Conservation (phyloP, 1,140 invertebrate species). For the Brachionus angularis region DNA sequence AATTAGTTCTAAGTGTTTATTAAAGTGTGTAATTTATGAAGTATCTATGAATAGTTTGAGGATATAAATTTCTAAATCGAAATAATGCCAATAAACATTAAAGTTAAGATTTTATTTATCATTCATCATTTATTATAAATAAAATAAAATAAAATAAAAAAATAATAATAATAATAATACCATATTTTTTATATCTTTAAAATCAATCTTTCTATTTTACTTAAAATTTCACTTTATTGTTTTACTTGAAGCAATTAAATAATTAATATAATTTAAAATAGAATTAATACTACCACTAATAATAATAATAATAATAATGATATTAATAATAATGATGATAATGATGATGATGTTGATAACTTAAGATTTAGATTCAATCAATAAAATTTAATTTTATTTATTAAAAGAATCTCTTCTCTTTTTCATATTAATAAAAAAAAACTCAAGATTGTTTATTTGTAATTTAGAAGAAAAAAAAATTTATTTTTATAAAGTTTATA, state of each 20-base stretch:
- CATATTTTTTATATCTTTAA: no score
- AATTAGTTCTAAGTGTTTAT: constrained; percentile 43
- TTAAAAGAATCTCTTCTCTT: not conserved
- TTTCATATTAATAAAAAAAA: not conserved
- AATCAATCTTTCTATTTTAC: constrained; percentile 40
- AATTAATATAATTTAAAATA: constrained; percentile 27
- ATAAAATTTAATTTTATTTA: constrained; percentile 2
- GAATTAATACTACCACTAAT: no score
- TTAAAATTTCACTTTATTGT: constrained; percentile 29
- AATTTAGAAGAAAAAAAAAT: constrained; percentile 34
- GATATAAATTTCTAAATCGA: constrained; percentile 40
- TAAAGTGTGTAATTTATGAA: no score
- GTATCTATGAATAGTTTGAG: constrained; percentile 14
- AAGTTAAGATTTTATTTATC: no score
- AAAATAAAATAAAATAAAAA: no score
- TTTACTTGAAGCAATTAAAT: constrained; percentile 42
- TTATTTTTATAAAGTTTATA: constrained; percentile 14
- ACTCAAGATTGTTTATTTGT: constrained; percentile 37
- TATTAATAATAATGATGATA: no score
- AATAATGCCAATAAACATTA: constrained; percentile 43
- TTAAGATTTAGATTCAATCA: constrained; percentile 7
- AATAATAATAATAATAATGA: no score
- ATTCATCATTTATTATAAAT: no score
- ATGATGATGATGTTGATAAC: constrained; percentile 24
- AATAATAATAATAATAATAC: constrained; percentile 18